Evolutionary conservation across 2,797 vertebrate species (phyloP).

Genomic region (Serranus cabrilla): DNA sequence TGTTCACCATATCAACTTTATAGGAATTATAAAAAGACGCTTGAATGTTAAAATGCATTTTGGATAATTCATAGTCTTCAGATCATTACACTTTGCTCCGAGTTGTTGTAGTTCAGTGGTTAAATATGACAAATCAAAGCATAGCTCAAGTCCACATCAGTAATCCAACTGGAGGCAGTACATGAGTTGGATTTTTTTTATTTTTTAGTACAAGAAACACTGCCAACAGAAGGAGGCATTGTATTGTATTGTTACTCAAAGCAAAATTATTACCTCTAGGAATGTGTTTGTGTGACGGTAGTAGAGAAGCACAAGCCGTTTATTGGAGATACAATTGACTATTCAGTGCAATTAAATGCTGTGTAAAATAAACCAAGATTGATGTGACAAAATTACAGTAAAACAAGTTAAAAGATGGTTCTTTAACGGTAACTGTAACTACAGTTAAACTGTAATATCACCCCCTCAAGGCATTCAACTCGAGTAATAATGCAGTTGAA

Average conservation of each 20-base stretch:
- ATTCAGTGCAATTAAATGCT: slow-evolving; percentile 15
- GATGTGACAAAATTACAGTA: neutral
- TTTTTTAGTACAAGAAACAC: no score
- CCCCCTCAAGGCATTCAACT: neutral
- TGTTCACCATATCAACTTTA: neutral
- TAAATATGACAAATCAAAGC: slow-evolving; percentile 1
- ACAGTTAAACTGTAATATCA: neutral
- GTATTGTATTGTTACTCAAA: neutral
- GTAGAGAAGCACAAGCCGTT: neutral
- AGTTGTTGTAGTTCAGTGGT: neutral
- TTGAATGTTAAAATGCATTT: neutral
- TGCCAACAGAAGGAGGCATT: slow-evolving; percentile 14
- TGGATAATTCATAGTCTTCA: neutral
- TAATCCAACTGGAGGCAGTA: slow-evolving; percentile 28
- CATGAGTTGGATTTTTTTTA: neutral
- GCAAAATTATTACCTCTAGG: slow-evolving; percentile 9
- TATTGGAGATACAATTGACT: slow-evolving; percentile 6
- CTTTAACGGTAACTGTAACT: neutral
- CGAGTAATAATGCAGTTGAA: neutral
- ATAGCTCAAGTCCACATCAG: slow-evolving; percentile 3
- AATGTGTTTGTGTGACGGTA: neutral
- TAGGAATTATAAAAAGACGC: neutral
- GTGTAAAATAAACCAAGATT: neutral
- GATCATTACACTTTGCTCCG: neutral
- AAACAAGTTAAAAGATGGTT: neutral